phyloP scores from a whole-genome alignment of 2,888 invertebrate species.

The Lumbricus terrestris region DNA sequence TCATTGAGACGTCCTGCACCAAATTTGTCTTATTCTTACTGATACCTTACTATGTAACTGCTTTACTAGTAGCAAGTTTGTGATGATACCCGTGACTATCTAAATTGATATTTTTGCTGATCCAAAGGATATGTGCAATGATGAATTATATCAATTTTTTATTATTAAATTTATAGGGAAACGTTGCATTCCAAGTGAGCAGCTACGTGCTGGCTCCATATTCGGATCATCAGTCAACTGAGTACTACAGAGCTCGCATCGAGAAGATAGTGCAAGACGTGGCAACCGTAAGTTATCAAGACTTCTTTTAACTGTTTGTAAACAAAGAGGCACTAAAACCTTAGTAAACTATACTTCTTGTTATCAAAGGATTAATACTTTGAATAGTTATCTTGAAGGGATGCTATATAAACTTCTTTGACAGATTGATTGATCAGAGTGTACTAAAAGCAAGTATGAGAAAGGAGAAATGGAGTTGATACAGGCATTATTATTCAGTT shows the following conservation, averaged over 20 bases:
- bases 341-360: too few species aligned
- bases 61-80: not conserved
- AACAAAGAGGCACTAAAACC: too few species aligned
- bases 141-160: not conserved
- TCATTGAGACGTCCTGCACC: not conserved
- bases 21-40: not conserved
- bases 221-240: conserved; percentile 47
- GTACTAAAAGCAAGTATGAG: too few species aligned
- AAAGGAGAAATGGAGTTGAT: too few species aligned
- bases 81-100: not conserved
- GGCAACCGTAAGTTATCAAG: not conserved
- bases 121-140: not conserved
- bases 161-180: not conserved
- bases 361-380: too few species aligned
- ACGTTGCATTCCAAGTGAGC: not conserved
- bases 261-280: conserved; percentile 34
- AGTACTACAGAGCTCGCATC: conserved; percentile 66
- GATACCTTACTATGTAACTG: not conserved
- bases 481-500: too few species aligned
- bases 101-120: not conserved
- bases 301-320: not conserved
- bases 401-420: too few species aligned
- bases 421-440: too few species aligned
- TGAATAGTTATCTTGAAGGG: too few species aligned
- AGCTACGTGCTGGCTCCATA: conserved; percentile 45